Base-by-base conservation (phyloP, 2,797 vertebrate species). In the Spinus pinus region DNA sequence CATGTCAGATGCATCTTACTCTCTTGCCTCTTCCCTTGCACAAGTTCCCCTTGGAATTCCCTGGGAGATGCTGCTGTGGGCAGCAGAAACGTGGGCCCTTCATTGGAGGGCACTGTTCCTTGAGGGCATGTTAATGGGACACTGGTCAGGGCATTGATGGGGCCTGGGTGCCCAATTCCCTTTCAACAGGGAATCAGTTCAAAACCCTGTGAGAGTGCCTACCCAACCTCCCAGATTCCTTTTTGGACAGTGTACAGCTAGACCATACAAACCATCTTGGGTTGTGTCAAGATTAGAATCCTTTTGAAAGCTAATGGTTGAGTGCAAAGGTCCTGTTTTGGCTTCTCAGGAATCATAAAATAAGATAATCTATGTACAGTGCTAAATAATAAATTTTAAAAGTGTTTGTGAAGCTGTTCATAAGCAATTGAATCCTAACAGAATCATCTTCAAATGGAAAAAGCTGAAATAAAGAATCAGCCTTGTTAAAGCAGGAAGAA, bases 51-150 rank as follows among this genome's bases (percentile, higher is more conserved):
- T 53, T 49, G 37, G 77, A 37, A 84, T 70, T 64, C 35, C 49
- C n/a, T 56, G 12, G 64, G 56, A 86, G 51, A 66, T 61, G 56
- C 20, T 66, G 61, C 22, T 46, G 37, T 31, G 44, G 41, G 25
- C 22, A 70, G 58, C 44, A 67, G 58, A n/a, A 60, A 86, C 57
- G 50, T 7, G 18, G 18, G 39, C 16, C 37, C 24, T 70, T 84
- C 56, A 4, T 19, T 60, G 60, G 6, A 24, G 22, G 0, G 0
- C 20, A 1, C 18, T 49, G 22, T 37, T 82, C 53, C 64, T 13
- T 0, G 3, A 56, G 25, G 25, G 9, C 5, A 4, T 0, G 0
- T 16, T 31, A 39, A 58, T n/a, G 12, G 35, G 7, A 67, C n/a
- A 12, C 16, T 22, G 14, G 10, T 37, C 46, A 37, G 50, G 69